phyloP scores from a whole-genome alignment of 2,797 vertebrate genomes.

The Galagoides demidoff region DNA sequence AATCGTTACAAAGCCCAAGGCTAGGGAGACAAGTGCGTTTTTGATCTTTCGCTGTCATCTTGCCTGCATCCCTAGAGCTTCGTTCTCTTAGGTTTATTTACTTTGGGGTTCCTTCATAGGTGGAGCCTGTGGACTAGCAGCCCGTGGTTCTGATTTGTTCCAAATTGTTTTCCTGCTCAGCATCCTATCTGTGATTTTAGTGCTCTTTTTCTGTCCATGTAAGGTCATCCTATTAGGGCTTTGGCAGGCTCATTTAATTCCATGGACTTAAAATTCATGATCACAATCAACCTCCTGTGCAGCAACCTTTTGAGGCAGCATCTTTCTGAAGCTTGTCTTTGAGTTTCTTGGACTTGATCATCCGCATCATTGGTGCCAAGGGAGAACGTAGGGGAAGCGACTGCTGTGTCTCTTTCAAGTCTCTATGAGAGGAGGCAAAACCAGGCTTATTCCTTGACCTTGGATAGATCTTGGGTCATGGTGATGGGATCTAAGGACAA shows the following conservation, averaged over 20 bases:
- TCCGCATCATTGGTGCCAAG: neutral
- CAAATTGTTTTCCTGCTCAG: neutral
- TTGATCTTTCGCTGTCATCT: neutral
- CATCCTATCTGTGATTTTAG: neutral
- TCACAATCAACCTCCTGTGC: neutral
- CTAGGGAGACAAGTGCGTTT: neutral
- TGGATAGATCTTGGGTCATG: neutral
- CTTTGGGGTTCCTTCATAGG: neutral
- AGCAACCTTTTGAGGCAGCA: neutral
- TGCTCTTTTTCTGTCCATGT: neutral
- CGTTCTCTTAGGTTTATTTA: neutral
- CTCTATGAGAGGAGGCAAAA: neutral
- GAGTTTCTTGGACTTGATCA: neutral
- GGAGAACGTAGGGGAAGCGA: neutral
- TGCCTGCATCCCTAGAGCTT: neutral
- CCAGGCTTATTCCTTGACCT: neutral
- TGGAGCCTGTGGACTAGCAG: neutral
- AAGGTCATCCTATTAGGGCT: constrained; percentile 30
- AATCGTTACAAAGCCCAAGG: neutral
- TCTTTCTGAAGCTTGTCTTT: neutral
- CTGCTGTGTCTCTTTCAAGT: neutral
- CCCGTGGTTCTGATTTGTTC: neutral
- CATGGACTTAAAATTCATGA: constrained; percentile 20
- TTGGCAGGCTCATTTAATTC: constrained; percentile 15
- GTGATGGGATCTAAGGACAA: neutral